Base-by-base conservation (phyloP, 2,888 invertebrate genomes). In the Zonitis immaculata region DNA sequence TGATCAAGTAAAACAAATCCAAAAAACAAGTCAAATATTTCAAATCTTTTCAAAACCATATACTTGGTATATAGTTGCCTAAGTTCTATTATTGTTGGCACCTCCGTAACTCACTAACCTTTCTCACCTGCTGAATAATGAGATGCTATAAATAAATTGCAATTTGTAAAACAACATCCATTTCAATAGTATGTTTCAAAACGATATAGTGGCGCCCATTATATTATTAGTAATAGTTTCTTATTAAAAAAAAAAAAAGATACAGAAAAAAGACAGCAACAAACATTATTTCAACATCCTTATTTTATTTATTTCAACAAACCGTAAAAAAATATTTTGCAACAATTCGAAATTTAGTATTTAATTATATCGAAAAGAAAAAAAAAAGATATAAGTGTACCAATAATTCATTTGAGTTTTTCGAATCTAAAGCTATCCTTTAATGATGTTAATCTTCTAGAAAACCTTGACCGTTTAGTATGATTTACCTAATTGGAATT, bases 61-160 rank as follows among this genome's bases (percentile, higher is more conserved):
- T 26, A 26, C 26, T 8, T 26, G 26, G 6, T 4, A 6, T 8
- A 26, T 20, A 39, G 39, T 39, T 39, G 20, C 39, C 16, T 28
- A 30, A 22, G 42, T n/a, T n/a, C 30, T 54, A 56, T 57, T 56
- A 60, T 60, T 56, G 49, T 60, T 60, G 59, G 59, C 59, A 57
- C 53, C 52, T 46, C 44, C 46, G 35, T 55, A 54, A 55, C 47
- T 54, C 44, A 51, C 55, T 55, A 51, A 57, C 56, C 56, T 60
- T 57, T 57, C 57, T 60, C 56, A 60, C 56, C 55, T 60, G 57
- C 53, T 57, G 48, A 45, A 51, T 56, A 45, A 51, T 53, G 53
- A 53, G 49, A 43, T 22, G 27, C 53, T 56, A 59, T 49, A 56
- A 59, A 59, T 59, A 59, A 50, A 51, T 43, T 55, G 50, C 47